Conservation (phyloP, 2,797 vertebrate genomes). For the Hoplostethus atlanticus region DNA sequence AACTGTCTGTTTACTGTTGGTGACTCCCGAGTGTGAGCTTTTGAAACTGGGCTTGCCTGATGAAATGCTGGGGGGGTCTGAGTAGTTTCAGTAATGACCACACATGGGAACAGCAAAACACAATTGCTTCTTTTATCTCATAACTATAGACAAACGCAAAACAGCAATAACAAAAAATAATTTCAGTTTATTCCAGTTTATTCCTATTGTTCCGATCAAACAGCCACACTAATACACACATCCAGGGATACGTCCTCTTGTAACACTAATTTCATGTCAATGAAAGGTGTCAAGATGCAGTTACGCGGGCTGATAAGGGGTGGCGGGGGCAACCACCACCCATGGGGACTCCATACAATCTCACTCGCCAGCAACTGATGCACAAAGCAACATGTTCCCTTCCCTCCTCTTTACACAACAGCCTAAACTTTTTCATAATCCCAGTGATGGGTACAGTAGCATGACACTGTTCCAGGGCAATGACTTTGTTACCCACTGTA, state of each 20-base stretch:
- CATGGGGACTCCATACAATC: conserved; percentile 20
- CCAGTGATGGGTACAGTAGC: not conserved
- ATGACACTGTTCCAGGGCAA: not conserved
- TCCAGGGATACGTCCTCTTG: conserved; percentile 58
- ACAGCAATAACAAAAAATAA: conserved; percentile 38
- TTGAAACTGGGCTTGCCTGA: conserved; percentile 32
- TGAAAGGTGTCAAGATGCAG: conserved; percentile 58
- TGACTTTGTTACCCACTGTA: conserved; percentile 72
- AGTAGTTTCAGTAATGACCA: conserved; percentile 69
- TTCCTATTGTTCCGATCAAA: conserved; percentile 46
- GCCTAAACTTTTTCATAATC: conserved; percentile 23
- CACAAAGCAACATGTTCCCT: conserved; percentile 29
- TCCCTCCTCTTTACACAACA: not conserved
- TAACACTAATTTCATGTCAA: conserved; percentile 65
- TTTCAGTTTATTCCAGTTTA: conserved; percentile 57
- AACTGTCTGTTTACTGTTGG: conserved; percentile 44
- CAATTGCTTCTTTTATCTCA: conserved; percentile 60
- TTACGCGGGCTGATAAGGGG: conserved; percentile 64
- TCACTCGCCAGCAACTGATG: conserved; percentile 35
- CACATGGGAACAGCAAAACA: conserved; percentile 58
- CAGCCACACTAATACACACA: conserved; percentile 43
- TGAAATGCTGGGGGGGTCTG: conserved; percentile 49
- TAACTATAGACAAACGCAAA: conserved; percentile 54
- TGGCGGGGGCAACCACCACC: conserved; percentile 22
- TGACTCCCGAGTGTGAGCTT: conserved; percentile 52